Evolutionary conservation across 2,113 vertebrate genomes (phyloP).

Genomic region (Odontophorus gujanensis): DNA sequence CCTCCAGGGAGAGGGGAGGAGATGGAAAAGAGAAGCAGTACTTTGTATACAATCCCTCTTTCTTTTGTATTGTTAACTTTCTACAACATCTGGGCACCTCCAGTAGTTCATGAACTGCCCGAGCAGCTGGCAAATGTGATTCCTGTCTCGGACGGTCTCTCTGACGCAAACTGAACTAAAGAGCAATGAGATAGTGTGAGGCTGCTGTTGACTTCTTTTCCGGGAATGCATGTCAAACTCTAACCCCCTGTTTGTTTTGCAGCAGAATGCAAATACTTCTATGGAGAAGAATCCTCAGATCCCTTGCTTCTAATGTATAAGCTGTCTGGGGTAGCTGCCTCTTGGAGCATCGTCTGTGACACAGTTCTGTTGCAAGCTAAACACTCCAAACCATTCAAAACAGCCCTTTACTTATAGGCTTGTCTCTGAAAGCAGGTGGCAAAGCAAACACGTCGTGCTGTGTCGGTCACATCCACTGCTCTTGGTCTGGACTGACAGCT

Average conservation of each 20-base stretch:
- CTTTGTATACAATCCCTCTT: not conserved
- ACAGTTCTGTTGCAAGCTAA: not conserved
- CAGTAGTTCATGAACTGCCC: not conserved
- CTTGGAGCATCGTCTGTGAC: not conserved
- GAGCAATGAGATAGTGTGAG: not conserved
- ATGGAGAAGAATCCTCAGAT: not conserved
- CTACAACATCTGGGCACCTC: slow-evolving; percentile 4
- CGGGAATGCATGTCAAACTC: slow-evolving; percentile 1
- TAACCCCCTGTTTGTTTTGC: slow-evolving; percentile 42
- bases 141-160: not conserved
- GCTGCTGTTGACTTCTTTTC: slow-evolving; percentile 38
- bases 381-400: not conserved
- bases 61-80: not conserved
- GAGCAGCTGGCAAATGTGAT: slow-evolving; percentile 28
- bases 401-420: not conserved
- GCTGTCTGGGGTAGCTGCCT: not conserved
- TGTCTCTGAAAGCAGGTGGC: slow-evolving; percentile 85
- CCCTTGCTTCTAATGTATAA: not conserved
- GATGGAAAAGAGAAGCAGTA: not conserved
- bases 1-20: not conserved
- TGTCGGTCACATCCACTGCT: slow-evolving; percentile 87
- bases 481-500: slow-evolving; percentile 92
- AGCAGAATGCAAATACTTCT: slow-evolving; percentile 18
- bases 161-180: slow-evolving; percentile 19
- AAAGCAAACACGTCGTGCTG: slow-evolving; percentile 92